These are phyloP conservation scores for Lasioglossum baleicum DNA, from an alignment of 1,140 invertebrate species.

Conservation along the genomic window DNA sequence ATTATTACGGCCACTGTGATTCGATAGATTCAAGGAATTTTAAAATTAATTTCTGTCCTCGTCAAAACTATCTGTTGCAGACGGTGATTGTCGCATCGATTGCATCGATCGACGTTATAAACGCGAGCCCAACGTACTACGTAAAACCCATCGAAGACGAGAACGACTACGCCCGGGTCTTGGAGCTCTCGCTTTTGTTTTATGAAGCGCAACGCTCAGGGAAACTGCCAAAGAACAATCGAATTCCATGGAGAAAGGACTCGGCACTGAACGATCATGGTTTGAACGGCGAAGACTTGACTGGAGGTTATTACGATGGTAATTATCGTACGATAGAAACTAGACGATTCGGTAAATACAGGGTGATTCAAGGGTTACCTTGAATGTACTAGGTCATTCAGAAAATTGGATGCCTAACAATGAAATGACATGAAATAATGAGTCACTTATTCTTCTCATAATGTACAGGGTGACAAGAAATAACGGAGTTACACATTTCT, in stretches of 20 bases:
- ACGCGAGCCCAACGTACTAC: conserved; percentile 20
- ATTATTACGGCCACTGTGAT: too few species aligned
- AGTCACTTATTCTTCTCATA: too few species aligned
- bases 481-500: too few species aligned
- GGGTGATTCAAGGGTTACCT: too few species aligned
- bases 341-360: too few species aligned
- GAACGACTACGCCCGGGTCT: conserved; percentile 79
- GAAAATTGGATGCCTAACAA: too few species aligned
- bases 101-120: conserved; percentile 26
- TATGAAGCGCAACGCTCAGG: conserved; percentile 85
- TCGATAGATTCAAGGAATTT: too few species aligned
- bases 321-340: background rate
- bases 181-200: conserved; percentile 82
- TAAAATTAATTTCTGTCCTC: background rate
- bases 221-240: conserved; percentile 80
- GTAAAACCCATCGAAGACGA: conserved; percentile 58
- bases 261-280: conserved; percentile 82
- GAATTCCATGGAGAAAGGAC: conserved; percentile 82
- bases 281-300: conserved; percentile 81
- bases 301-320: conserved; percentile 86
- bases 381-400: too few species aligned
- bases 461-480: too few species aligned
- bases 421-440: too few species aligned
- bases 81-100: conserved; percentile 28
- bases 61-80: conserved; percentile 24